These are phyloP conservation scores for Zele albiditarsus DNA, from an alignment of 2,888 invertebrate species.

Conservation along the genomic window DNA sequence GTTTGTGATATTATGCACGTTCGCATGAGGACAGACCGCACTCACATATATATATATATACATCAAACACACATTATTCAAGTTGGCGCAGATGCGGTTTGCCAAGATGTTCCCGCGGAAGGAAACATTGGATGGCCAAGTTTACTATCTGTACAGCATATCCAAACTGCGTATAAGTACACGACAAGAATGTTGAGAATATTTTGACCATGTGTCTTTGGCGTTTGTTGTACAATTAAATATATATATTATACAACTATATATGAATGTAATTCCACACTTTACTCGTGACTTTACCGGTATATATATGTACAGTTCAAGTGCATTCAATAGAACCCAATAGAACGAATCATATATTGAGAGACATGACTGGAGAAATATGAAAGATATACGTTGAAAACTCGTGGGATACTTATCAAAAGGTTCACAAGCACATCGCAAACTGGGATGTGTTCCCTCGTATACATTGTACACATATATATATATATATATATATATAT, in stretches of 20 bases:
- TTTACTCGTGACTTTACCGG: no score
- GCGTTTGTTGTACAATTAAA: not conserved
- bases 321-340: no score
- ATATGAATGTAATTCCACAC: no score
- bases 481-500: no score
- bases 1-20: constrained; percentile 17
- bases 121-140: not conserved
- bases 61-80: constrained; percentile 2
- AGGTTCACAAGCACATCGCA: no score
- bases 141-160: not conserved
- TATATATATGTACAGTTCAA: no score
- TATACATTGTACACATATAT: no score
- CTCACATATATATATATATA: not conserved
- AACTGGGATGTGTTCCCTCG: no score
- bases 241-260: not conserved
- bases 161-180: not conserved
- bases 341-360: no score
- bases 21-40: not conserved
- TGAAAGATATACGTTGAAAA: no score
- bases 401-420: no score
- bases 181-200: not conserved
- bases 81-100: constrained; percentile 3
- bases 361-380: no score
- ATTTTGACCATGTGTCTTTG: not conserved
- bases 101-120: not conserved